A percentile compares a stretch with the other conserved stretches of the same genome.
Evolutionary conservation across 2,888 invertebrate genomes (phyloP).

Genomic region (Sphaerophoria taeniata): DNA sequence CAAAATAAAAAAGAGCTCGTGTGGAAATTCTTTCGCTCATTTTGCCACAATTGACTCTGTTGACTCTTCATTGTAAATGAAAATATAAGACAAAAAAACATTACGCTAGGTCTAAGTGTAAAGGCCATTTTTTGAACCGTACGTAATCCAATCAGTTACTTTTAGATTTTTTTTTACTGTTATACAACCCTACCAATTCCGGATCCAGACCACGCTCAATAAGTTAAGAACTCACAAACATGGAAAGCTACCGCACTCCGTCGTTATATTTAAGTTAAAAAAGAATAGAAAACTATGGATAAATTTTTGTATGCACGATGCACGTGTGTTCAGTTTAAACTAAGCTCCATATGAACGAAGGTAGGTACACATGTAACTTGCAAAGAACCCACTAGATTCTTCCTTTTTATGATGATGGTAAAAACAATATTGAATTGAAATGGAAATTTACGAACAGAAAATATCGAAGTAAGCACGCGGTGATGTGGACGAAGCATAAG

Average conservation of each 20-base stretch:
- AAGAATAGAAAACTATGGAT: background rate
- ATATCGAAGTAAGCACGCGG: background rate
- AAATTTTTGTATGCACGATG: background rate
- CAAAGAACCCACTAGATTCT: too few relatives aligned
- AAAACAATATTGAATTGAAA: too few relatives aligned
- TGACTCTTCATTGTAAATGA: slow-evolving; percentile 56
- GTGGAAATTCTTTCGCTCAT: slow-evolving; percentile 70
- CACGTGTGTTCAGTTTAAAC: background rate
- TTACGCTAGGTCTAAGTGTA: slow-evolving; percentile 5
- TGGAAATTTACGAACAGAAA: too few relatives aligned
- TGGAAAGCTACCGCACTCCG: background rate
- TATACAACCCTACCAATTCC: slow-evolving; percentile 6
- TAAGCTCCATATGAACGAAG: too few relatives aligned
- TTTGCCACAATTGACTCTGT: slow-evolving; percentile 71
- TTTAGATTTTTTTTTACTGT: slow-evolving; percentile 27
- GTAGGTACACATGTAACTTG: too few relatives aligned
- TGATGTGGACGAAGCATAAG: slow-evolving; percentile 54
- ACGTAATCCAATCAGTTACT: slow-evolving; percentile 68
- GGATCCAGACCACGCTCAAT: slow-evolving; percentile 4
- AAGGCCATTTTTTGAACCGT: slow-evolving; percentile 50
- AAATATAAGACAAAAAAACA: background rate
- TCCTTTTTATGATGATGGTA: too few relatives aligned
- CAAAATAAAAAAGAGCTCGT: slow-evolving; percentile 16
- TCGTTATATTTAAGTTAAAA: slow-evolving; percentile 25
- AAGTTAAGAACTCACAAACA: background rate